Evolutionary conservation across 1,140 invertebrate species (phyloP).

Genomic region (Drosophila virilis): DNA sequence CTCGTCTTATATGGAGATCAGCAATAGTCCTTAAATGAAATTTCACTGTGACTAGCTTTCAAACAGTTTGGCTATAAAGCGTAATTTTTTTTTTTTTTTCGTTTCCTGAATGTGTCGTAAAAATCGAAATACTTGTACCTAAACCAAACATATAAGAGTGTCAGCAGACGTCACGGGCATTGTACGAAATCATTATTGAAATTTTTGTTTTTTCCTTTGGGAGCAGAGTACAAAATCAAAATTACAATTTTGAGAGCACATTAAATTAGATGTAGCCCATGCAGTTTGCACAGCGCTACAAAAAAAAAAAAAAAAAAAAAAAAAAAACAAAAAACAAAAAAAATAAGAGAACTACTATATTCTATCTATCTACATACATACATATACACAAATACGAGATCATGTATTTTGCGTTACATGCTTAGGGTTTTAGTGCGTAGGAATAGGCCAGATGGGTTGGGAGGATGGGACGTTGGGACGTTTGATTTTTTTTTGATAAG

Average conservation of each 20-base stretch:
- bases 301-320: background rate
- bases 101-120: no score
- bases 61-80: background rate
- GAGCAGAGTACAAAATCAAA: conserved; percentile 15
- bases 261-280: conserved; percentile 47
- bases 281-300: conserved; percentile 42
- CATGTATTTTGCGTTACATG: conserved; percentile 30
- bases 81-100: background rate
- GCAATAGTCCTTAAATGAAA: background rate
- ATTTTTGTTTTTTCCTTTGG: conserved; percentile 1
- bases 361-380: background rate
- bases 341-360: conserved; percentile 4
- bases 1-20: background rate
- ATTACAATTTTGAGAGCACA: conserved; percentile 50
- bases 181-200: conserved; percentile 4
- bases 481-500: conserved; percentile 39
- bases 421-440: conserved; percentile 38
- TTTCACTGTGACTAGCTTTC: background rate
- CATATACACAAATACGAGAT: conserved; percentile 18
- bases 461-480: no score
- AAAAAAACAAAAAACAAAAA: no score
- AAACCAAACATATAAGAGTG: background rate
- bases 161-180: background rate
- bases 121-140: conserved; percentile 5
- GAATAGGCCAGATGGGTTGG: background rate